Evolutionary conservation across 2,888 invertebrate genomes (phyloP), one percentile per base, ranked within the genome.

Genomic region (Diarsia rubi): DNA sequence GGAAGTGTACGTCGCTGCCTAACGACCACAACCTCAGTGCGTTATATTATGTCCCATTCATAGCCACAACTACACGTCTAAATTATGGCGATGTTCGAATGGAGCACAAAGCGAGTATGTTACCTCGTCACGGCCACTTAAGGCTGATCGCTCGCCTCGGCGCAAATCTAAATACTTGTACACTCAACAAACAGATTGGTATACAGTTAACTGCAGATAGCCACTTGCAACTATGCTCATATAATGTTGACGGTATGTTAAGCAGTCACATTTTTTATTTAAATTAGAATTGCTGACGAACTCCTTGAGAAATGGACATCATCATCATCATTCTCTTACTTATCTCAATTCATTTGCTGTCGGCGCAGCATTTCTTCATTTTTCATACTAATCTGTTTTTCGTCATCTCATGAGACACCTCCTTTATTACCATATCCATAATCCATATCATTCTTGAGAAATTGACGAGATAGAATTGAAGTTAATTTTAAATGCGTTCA

Each of bases 161-260:
- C 54, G 62, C 63, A 73, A 77, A 74, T 70, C 86, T 67, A 79
- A 82, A 84, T 78, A 78, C 70, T 70, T 16, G 70, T 69, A 60
- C 70, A 45, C 2, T 69, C 19, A 52, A 60, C 59, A 69, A 75
- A 52, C 0, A 14, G 24, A 19, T 31, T 21, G 12, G 5, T 49
- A 1, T 21, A 24, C 21, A 19, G 8, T 31, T 4, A n/a, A n/a
- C n/a, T 52, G 52, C 52, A n/a, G 52, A 4, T 12, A 24, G 8
- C 16, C 8, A 27, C n/a, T 44, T 54, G n/a, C 19, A 37, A 57
- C 37, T 57, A 16, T 6, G 24, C 45, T 57, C 11, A 19, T 54
- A 44, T 19, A 44, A 21, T 31, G 6, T 27, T n/a, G 6, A n/a
- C 11, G 16, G 3, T 12, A 1, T n/a, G 9, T 49, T 52, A 0